Base-by-base conservation (phyloP, 2,113 vertebrate genomes). In the Motacilla tschutschensis region DNA sequence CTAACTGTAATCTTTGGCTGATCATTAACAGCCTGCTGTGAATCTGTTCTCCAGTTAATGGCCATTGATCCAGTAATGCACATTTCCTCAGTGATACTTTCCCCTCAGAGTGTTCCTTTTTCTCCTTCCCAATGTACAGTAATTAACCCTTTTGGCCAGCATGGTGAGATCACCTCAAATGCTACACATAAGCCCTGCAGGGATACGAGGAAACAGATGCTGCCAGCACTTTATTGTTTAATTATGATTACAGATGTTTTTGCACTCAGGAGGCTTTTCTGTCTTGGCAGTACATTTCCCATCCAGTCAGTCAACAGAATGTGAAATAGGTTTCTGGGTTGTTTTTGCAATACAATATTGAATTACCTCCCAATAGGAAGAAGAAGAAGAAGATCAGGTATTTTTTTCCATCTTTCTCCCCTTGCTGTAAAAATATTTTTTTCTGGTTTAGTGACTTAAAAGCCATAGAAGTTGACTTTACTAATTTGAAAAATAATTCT, bases 11-110 rank as follows among this genome's bases (percentile, higher is more conserved):
- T 90, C 72, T 92, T 65, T 67, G 46, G 40, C 47, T 92, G 66
- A 62, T 79, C 74, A 50, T 79, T 91, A 91, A 80, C 81, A 87
- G 48, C 73, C 89, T 79, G 79, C 91, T 91, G 84, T 73, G 89
- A 90, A 58, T 77, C 40, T 70, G 44, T 48, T 86, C 83, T 78
- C 48, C 71, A 46, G 10, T 62, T 85, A 89, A 84, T 93, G 87
- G 58, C 75, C 72, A 55, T 76, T 67, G 91, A 93, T 82, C 80
- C 76, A 55, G 60, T 81, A 87, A 94, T 51, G 76, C 38, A 57
- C 78, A 17, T 87, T 93, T 83, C 53, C 80, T 81, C 78, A 38
- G 44, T 54, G 83, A 53, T 64, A 36, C 54, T 77, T 67, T 29
- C 51, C 78, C 54, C 59, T 80, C 78, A 14, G 28, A 81, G 22